These are phyloP conservation scores for Orthosia cruda DNA, from an alignment of 2,888 invertebrate species.

Conservation along the genomic window DNA sequence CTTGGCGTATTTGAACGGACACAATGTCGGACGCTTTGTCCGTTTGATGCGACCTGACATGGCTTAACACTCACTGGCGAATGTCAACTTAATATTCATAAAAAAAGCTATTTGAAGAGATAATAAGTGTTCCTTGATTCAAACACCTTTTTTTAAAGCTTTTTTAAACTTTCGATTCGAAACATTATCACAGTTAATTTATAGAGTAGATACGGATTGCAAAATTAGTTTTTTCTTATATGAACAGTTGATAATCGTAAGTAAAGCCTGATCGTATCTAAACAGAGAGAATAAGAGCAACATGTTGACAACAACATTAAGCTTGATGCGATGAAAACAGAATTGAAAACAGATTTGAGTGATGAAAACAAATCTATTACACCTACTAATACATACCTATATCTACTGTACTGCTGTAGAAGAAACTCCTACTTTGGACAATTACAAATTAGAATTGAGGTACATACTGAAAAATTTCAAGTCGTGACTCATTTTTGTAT, in stretches of 20 bases:
- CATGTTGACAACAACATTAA: slow-evolving; percentile 4
- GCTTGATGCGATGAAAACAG: slow-evolving; percentile 15
- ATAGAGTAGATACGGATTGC: background rate
- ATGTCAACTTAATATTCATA: background rate
- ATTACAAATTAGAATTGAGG: background rate
- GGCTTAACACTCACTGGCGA: slow-evolving; percentile 8
- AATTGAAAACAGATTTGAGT: slow-evolving; percentile 24
- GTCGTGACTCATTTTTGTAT: background rate
- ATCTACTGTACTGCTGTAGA: background rate
- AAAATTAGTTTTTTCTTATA: too few relatives aligned
- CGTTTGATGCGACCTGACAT: slow-evolving; percentile 34
- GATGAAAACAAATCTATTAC: slow-evolving; percentile 21
- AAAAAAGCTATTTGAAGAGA: slow-evolving; percentile 1
- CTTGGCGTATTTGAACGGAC: slow-evolving; percentile 42
- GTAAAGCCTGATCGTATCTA: background rate
- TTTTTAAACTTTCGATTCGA: slow-evolving; percentile 6
- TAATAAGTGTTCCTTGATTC: slow-evolving; percentile 1
- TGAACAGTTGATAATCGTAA: background rate
- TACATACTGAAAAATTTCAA: background rate
- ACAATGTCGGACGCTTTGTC: slow-evolving; percentile 42
- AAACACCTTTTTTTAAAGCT: background rate
- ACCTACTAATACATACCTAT: too few relatives aligned
- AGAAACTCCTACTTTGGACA: background rate
- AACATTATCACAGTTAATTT: background rate
- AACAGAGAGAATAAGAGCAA: slow-evolving; percentile 5